Conservation (phyloP, 2,888 invertebrate genomes). For the Noctua janthe region DNA sequence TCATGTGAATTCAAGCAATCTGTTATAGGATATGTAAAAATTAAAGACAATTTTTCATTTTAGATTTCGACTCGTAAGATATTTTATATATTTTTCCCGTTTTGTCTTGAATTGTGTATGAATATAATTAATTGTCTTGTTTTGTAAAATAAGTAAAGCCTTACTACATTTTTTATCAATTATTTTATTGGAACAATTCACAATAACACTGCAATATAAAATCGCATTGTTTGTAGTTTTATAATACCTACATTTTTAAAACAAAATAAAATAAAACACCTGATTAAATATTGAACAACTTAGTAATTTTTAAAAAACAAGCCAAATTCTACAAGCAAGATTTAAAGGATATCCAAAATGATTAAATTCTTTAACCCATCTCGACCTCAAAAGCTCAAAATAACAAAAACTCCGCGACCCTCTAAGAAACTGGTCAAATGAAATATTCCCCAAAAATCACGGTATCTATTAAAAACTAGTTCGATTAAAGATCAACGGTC, state of each 20-base stretch:
- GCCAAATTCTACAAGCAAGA: neutral
- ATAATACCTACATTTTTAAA: too few relatives aligned
- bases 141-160: neutral
- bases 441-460: conserved; percentile 44
- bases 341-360: neutral
- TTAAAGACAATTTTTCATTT: neutral
- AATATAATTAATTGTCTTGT: neutral
- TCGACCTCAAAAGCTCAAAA: conserved; percentile 15
- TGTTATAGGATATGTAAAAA: conserved; percentile 71
- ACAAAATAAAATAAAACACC: too few relatives aligned
- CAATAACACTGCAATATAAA: too few relatives aligned
- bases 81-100: too few relatives aligned
- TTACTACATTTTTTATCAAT: too few relatives aligned
- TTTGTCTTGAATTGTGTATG: too few relatives aligned
- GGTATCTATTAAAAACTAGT: conserved; percentile 65
- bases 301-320: too few relatives aligned
- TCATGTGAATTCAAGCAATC: conserved; percentile 86
- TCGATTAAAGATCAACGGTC: conserved; percentile 85
- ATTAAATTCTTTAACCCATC: neutral
- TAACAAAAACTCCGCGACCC: conserved; percentile 21
- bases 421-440: conserved; percentile 29
- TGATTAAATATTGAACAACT: too few relatives aligned
- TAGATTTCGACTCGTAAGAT: neutral
- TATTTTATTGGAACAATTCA: too few relatives aligned
- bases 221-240: too few relatives aligned